A percentile compares a stretch with the other conserved stretches of the same genome.
These are phyloP conservation scores for Microdon myrmicae DNA, from an alignment of 2,888 invertebrate species.

Conservation along the genomic window DNA sequence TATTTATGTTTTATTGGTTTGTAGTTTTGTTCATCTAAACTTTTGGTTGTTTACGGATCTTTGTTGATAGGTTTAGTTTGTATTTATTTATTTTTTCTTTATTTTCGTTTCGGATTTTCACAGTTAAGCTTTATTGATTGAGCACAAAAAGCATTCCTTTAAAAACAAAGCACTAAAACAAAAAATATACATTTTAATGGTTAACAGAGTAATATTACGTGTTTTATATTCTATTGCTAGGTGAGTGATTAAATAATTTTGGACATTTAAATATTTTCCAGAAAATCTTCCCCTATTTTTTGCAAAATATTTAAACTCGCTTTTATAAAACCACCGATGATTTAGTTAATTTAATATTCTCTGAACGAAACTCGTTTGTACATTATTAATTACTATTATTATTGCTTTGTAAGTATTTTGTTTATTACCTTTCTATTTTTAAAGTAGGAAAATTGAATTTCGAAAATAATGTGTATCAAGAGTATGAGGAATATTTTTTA, in stretches of 20 bases:
- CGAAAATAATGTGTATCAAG: too few relatives aligned
- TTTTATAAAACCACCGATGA: conserved; percentile 22
- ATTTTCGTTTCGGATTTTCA: conserved; percentile 59
- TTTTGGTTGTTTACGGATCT: conserved; percentile 36
- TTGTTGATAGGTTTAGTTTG: conserved; percentile 46
- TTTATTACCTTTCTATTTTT: not conserved
- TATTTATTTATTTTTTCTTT: conserved; percentile 32
- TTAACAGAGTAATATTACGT: conserved; percentile 13
- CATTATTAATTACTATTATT: conserved; percentile 11
- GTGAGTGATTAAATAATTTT: conserved; percentile 14
- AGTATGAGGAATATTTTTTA: too few relatives aligned
- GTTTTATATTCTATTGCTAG: conserved; percentile 14
- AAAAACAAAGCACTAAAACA: conserved; percentile 49
- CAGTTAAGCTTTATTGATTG: conserved; percentile 67
- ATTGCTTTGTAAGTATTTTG: not conserved
- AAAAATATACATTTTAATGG: conserved; percentile 11
- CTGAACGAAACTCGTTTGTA: conserved; percentile 26
- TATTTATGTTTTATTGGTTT: conserved; percentile 27
- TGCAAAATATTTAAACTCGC: conserved; percentile 56
- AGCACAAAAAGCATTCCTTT: conserved; percentile 63
- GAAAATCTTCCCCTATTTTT: conserved; percentile 65
- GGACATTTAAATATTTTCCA: conserved; percentile 53
- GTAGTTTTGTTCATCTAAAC: conserved; percentile 29
- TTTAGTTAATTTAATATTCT: conserved; percentile 16
- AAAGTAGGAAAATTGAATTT: conserved; percentile 8